Conservation (phyloP, 1,140 invertebrate species). For the Camponotus floridanus region DNA sequence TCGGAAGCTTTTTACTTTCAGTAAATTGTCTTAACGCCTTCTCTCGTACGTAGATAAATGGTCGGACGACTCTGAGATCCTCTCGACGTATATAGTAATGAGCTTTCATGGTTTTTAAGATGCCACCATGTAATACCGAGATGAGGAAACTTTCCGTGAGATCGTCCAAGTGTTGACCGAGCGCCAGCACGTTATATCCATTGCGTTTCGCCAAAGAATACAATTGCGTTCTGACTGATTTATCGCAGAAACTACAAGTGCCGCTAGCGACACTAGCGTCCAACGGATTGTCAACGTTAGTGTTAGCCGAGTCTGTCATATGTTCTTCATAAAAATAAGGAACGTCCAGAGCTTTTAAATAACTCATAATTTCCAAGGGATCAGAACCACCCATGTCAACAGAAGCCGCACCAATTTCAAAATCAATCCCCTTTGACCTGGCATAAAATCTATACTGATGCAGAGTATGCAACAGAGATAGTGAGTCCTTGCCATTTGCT, state of each 20-base stretch:
- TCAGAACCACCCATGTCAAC: slow-evolving; percentile 90
- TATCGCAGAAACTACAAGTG: slow-evolving; percentile 90
- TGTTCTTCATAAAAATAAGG: slow-evolving; percentile 92
- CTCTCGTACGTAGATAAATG: slow-evolving; percentile 95
- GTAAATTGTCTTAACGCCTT: slow-evolving; percentile 91
- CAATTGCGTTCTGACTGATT: slow-evolving; percentile 90
- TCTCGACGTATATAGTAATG: slow-evolving; percentile 92
- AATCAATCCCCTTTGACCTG: slow-evolving; percentile 91
- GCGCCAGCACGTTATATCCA: slow-evolving; percentile 94
- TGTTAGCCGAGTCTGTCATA: slow-evolving; percentile 72
- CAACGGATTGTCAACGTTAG: slow-evolving; percentile 33
- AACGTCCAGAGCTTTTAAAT: slow-evolving; percentile 89
- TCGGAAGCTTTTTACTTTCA: slow-evolving; percentile 89
- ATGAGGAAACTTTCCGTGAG: slow-evolving; percentile 94
- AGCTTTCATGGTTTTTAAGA: slow-evolving; percentile 93
- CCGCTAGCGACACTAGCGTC: slow-evolving; percentile 43
- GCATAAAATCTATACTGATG: slow-evolving; percentile 94
- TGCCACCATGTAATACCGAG: slow-evolving; percentile 93
- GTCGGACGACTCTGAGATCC: slow-evolving; percentile 94
- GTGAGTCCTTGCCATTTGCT: slow-evolving; percentile 93
- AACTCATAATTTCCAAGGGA: slow-evolving; percentile 89
- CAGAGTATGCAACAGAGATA: slow-evolving; percentile 93
- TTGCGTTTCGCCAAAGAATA: slow-evolving; percentile 92
- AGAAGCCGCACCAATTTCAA: slow-evolving; percentile 92
- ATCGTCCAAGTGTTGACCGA: slow-evolving; percentile 96